phyloP scores from a whole-genome alignment of 2,888 invertebrate genomes.

The Acheta domesticus region DNA sequence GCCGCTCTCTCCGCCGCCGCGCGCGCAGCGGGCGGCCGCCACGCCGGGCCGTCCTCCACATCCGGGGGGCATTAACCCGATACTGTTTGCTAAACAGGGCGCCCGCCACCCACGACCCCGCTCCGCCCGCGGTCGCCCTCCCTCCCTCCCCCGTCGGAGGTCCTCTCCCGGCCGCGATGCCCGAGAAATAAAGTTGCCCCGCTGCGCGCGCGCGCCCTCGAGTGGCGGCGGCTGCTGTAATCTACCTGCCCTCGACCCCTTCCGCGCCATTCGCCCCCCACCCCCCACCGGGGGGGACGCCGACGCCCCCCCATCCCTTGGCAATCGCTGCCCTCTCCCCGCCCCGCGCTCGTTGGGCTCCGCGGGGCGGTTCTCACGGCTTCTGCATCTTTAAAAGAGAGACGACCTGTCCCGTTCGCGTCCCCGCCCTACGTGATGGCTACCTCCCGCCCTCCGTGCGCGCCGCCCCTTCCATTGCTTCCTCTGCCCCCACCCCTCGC shows the following conservation, averaged over 20 bases:
- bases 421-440: not conserved
- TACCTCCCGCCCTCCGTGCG: not conserved
- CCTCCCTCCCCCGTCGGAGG: not conserved
- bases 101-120: not conserved
- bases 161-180: not conserved
- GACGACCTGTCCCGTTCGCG: too few relatives aligned
- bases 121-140: not conserved
- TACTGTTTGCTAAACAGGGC: conserved; percentile 7
- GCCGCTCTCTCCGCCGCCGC: not conserved
- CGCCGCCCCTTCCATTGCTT: not conserved
- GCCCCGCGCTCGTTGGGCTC: not conserved
- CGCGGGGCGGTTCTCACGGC: too few relatives aligned
- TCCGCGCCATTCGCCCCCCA: not conserved
- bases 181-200: not conserved
- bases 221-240: not conserved
- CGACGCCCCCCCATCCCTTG: too few relatives aligned
- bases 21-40: not conserved
- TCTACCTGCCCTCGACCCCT: not conserved
- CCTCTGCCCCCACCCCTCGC: not conserved
- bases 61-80: not conserved
- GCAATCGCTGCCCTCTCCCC: too few relatives aligned
- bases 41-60: not conserved
- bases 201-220: not conserved
- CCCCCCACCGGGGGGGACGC: not conserved
- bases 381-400: too few relatives aligned